phyloP scores from a whole-genome alignment of 2,888 invertebrate species.

The Tachystola acroxantha region DNA sequence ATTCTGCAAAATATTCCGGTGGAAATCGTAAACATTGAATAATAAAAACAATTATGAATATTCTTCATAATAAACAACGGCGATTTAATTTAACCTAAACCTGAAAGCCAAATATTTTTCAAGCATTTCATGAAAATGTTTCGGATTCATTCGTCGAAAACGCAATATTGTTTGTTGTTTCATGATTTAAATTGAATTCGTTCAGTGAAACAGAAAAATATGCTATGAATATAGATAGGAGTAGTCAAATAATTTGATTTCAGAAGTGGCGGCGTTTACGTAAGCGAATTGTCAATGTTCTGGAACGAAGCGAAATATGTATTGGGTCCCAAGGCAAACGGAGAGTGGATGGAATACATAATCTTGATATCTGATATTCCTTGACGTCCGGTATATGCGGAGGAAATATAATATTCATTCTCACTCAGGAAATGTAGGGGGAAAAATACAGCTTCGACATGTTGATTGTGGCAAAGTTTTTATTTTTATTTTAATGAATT shows the following conservation, averaged over 20 bases:
- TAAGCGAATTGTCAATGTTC: not conserved
- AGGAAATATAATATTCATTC: too few species aligned
- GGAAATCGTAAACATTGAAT: not conserved
- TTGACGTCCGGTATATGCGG: not conserved
- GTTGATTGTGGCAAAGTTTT: not conserved
- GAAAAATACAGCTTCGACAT: not conserved
- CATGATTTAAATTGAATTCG: slow-evolving; percentile 1
- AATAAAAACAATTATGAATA: not conserved
- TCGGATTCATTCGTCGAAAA: not conserved
- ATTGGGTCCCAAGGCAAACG: slow-evolving; percentile 4
- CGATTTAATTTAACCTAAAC: not conserved
- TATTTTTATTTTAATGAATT: not conserved
- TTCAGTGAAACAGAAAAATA: not conserved
- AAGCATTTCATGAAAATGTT: not conserved
- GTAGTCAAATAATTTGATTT: slow-evolving; percentile 2
- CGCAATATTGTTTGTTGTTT: not conserved
- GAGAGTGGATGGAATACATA: slow-evolving; percentile 7
- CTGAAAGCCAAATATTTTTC: not conserved
- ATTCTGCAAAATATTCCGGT: too few species aligned
- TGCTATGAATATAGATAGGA: not conserved
- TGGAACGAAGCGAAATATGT: slow-evolving; percentile 6
- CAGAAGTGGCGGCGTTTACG: not conserved
- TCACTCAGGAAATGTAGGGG: not conserved
- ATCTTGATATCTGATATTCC: slow-evolving; percentile 9
- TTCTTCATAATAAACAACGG: not conserved